Conservation (phyloP, 2,797 vertebrate species). For the Crenichthys baileyi region DNA sequence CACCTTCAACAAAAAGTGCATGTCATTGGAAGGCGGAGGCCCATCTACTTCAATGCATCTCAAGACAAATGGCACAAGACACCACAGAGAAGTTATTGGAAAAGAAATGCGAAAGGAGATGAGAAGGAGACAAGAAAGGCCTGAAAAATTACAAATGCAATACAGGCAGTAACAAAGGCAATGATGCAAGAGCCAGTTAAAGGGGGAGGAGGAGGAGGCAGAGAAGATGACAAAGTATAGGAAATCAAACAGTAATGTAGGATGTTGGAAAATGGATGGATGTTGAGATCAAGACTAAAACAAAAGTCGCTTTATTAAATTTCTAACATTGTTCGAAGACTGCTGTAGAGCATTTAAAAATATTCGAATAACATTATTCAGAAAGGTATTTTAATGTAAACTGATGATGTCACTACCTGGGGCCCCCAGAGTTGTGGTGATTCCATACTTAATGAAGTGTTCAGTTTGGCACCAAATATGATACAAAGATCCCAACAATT, state of each 20-base stretch:
- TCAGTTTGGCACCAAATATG: neutral
- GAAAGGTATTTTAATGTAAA: neutral
- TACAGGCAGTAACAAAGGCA: neutral
- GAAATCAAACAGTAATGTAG: slow-evolving; percentile 15
- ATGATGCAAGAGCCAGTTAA: slow-evolving; percentile 36
- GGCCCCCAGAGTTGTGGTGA: neutral
- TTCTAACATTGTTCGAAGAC: neutral
- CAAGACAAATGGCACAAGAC: slow-evolving; percentile 31
- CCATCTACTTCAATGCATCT: slow-evolving; percentile 34
- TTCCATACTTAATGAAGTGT: neutral
- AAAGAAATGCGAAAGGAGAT: slow-evolving; percentile 34
- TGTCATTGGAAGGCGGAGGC: slow-evolving; percentile 9
- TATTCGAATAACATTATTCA: neutral
- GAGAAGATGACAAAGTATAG: neutral
- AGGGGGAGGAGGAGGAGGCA: neutral
- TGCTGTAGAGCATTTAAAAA: neutral
- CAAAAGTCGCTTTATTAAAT: neutral
- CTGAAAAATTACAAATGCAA: slow-evolving; percentile 38
- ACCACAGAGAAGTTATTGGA: slow-evolving; percentile 39
- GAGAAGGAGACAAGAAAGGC: slow-evolving; percentile 38
- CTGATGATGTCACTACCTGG: neutral
- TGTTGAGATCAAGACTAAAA: neutral
- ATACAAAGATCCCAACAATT: neutral
- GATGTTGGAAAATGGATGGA: slow-evolving; percentile 17
- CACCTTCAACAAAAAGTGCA: slow-evolving; percentile 36